Conservation (phyloP, 2,888 invertebrate genomes). For the Tenthredo distinguenda region DNA sequence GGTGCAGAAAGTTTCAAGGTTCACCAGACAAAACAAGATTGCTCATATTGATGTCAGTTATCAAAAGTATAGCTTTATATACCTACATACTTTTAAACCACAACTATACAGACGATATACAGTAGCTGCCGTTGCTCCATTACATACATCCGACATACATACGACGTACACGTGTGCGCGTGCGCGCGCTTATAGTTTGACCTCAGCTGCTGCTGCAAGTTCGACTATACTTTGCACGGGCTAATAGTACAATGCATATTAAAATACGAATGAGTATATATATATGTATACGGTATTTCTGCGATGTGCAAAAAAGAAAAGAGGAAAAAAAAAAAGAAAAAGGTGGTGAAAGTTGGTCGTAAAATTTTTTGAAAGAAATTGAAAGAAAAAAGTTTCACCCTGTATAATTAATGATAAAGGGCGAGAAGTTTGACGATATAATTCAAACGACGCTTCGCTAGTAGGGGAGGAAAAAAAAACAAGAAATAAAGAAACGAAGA, state of each 20-base stretch:
- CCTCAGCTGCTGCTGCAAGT: slow-evolving; percentile 45
- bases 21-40: slow-evolving; percentile 34
- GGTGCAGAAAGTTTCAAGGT: slow-evolving; percentile 24
- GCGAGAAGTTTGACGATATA: neutral
- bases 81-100: slow-evolving; percentile 14
- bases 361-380: too few relatives aligned
- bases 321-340: neutral
- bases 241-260: slow-evolving; percentile 15
- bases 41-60: slow-evolving; percentile 27
- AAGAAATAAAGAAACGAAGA: neutral
- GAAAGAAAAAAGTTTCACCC: neutral
- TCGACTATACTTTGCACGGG: slow-evolving; percentile 44
- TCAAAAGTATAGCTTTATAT: slow-evolving; percentile 29
- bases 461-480: neutral
- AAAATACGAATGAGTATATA: neutral
- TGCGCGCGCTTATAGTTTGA: slow-evolving; percentile 37
- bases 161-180: neutral
- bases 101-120: slow-evolving; percentile 7
- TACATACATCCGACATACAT: neutral
- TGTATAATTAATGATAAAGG: neutral
- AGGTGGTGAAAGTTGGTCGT: neutral
- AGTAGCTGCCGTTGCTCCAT: slow-evolving; percentile 20
- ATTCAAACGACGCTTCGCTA: neutral
- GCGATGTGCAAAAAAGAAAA: too few relatives aligned
- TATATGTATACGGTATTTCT: neutral